A percentile compares a stretch with the other conserved stretches of the same genome.
Evolutionary conservation across 2,888 invertebrate genomes (phyloP).

Genomic region (Leptopilina drosophilae): DNA sequence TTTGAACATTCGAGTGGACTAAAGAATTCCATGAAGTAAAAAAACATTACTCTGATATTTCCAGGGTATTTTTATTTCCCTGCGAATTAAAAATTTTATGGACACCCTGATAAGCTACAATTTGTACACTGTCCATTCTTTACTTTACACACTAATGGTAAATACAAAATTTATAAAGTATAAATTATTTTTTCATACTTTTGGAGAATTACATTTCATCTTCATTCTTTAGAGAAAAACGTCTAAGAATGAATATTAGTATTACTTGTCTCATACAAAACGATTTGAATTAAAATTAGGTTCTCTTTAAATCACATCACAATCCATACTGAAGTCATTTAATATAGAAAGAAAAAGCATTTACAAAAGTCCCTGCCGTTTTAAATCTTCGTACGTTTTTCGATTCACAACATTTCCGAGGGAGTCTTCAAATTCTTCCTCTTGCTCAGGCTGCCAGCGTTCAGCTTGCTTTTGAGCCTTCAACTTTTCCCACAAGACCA

Average conservation of each 20-base stretch:
- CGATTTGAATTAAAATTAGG: not conserved
- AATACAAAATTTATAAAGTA: not conserved
- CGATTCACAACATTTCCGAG: constrained; percentile 98
- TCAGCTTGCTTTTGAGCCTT: constrained; percentile 97
- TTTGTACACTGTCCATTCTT: not conserved
- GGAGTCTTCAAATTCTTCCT: constrained; percentile 99
- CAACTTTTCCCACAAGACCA: constrained; percentile 98
- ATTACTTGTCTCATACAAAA: too few species aligned
- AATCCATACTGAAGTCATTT: not conserved
- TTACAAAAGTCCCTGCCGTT: constrained; percentile 97
- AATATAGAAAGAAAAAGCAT: constrained; percentile 11
- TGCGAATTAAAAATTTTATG: too few species aligned
- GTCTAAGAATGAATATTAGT: too few species aligned
- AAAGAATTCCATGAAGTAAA: too few species aligned
- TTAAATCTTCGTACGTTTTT: constrained; percentile 98
- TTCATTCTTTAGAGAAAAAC: not conserved
- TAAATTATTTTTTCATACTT: not conserved
- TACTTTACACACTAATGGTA: not conserved
- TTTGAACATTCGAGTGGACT: too few species aligned
- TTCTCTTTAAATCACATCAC: not conserved
- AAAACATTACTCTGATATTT: too few species aligned
- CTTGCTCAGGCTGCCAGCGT: constrained; percentile 96
- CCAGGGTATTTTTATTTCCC: too few species aligned
- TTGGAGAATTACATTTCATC: not conserved
- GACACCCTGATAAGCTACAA: too few species aligned